Evolutionary conservation across 2,113 vertebrate species (phyloP).

Genomic region (Aix galericulata): DNA sequence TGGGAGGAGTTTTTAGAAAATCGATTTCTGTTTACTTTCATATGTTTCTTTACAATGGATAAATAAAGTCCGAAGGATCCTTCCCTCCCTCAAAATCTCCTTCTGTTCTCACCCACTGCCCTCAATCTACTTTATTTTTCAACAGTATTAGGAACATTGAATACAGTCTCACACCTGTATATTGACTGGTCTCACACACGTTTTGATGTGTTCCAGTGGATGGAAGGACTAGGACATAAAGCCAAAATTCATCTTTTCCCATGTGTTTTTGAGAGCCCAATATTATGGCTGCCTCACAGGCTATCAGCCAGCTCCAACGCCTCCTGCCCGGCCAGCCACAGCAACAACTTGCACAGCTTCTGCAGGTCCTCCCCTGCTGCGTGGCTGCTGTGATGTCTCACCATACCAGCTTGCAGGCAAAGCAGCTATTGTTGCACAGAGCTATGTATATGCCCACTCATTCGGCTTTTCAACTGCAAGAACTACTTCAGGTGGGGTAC

Average conservation of each 20-base stretch:
- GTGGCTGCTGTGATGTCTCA: no score
- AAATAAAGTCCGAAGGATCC: neutral
- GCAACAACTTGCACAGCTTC: neutral
- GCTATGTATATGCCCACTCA: neutral
- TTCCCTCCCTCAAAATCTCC: constrained; percentile 39
- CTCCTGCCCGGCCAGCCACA: neutral
- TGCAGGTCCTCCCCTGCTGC: neutral
- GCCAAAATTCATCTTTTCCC: neutral
- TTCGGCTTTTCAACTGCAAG: neutral
- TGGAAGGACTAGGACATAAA: neutral
- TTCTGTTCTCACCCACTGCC: neutral
- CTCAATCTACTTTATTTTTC: constrained; percentile 4
- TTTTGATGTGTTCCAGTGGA: neutral
- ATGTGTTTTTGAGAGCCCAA: neutral
- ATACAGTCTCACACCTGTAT: neutral
- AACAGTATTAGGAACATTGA: neutral
- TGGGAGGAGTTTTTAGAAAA: constrained; percentile 12
- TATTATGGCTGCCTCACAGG: neutral
- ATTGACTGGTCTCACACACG: neutral
- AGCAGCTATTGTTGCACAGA: neutral
- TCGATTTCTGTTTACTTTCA: constrained; percentile 46
- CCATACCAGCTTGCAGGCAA: neutral
- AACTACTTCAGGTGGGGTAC: neutral
- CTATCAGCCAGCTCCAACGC: neutral
- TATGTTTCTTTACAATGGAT: constrained; percentile 25